Percentiles rank a stretch among this genome's conserved stretches.
These are phyloP conservation scores for Triplophysa rosa DNA, from an alignment of 2,113 vertebrate species.

Conservation along the genomic window DNA sequence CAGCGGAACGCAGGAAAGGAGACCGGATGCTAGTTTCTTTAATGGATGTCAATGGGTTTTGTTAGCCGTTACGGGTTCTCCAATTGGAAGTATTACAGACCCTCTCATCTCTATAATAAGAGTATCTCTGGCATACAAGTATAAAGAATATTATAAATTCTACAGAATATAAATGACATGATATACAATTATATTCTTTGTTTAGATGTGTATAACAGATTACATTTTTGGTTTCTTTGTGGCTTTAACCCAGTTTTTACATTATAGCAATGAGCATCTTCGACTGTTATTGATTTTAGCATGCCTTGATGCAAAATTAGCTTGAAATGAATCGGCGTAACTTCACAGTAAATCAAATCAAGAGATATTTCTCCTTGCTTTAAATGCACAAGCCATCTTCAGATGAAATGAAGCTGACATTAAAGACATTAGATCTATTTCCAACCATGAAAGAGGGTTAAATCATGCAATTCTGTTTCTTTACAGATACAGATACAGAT, in stretches of 20 bases:
- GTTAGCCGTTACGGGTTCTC: too few species aligned
- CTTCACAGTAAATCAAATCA: slow-evolving; percentile 28
- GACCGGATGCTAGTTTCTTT: too few species aligned
- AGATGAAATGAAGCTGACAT: slow-evolving; percentile 15
- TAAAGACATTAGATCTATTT: slow-evolving; percentile 54
- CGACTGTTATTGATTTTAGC: slow-evolving; percentile 1
- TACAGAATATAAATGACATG: too few species aligned
- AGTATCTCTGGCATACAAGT: too few species aligned
- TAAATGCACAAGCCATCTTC: slow-evolving; percentile 3
- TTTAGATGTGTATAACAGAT: not conserved
- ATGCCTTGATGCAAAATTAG: slow-evolving; percentile 2
- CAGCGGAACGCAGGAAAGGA: too few species aligned
- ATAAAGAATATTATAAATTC: too few species aligned
- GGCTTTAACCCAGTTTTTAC: not conserved
- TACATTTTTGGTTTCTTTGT: not conserved
- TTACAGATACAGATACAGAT: slow-evolving; percentile 53
- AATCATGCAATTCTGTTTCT: slow-evolving; percentile 55
- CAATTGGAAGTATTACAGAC: too few species aligned
- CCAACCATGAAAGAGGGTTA: slow-evolving; percentile 65
- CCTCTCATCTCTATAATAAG: too few species aligned
- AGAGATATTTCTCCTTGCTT: not conserved
- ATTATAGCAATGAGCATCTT: not conserved
- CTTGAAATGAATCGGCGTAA: not conserved
- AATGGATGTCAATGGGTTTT: too few species aligned
- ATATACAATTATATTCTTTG: too few species aligned